These are phyloP conservation scores for Enteromius afrohamiltoni DNA, from an alignment of 2,797 vertebrate species.

Conservation along the genomic window DNA sequence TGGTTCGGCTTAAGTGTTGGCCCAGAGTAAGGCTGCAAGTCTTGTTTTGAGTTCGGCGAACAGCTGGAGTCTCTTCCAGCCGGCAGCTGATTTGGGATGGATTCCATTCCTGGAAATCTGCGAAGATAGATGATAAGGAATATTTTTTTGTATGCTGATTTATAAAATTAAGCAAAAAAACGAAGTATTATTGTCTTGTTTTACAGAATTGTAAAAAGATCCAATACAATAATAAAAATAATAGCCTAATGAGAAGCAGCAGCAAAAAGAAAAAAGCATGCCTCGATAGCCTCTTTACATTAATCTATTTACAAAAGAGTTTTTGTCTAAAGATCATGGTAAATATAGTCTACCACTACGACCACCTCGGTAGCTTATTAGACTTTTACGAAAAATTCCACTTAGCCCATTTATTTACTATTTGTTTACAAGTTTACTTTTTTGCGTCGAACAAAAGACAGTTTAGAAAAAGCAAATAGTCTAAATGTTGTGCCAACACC, in stretches of 20 bases:
- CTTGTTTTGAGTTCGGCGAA: conserved; percentile 90
- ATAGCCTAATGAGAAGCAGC: background rate
- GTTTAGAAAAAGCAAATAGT: background rate
- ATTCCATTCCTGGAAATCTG: conserved; percentile 89
- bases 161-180: background rate
- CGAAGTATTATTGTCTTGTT: background rate
- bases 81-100: conserved; percentile 85
- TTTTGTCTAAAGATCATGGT: conserved; percentile 5
- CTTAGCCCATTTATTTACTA: background rate
- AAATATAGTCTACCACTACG: too few relatives aligned
- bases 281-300: background rate
- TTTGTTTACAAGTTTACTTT: background rate
- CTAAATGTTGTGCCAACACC: conserved; percentile 56
- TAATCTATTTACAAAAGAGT: background rate
- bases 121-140: conserved; percentile 57
- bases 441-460: background rate
- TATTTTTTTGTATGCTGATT: too few relatives aligned
- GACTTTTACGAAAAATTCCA: background rate
- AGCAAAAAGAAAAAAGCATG: background rate
- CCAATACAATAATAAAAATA: background rate
- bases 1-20: conserved; percentile 93
- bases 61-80: conserved; percentile 89
- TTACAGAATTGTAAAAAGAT: background rate
- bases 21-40: conserved; percentile 86
- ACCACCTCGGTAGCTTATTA: too few relatives aligned